Evolutionary conservation across 2,113 vertebrate species (phyloP), one percentile per base, ranked within the genome.

Genomic region (Halcyon malimbica): DNA sequence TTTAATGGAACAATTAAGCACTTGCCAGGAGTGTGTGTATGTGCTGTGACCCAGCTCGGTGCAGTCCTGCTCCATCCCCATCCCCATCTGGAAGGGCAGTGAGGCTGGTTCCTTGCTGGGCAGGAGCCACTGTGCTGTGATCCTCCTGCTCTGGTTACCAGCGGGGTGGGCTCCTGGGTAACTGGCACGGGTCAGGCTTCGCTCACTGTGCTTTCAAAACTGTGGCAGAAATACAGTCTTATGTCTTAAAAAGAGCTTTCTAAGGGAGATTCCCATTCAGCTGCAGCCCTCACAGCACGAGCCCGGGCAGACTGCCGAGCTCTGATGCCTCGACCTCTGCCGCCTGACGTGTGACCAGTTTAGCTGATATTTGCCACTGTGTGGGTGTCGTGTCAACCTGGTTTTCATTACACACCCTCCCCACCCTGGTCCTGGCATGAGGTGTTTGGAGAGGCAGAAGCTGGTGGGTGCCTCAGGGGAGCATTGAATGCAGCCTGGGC

Each of bases 401-500:
- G 6, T 39, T 15, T 35, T 29, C 6, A 5, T 18, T 26, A 25
- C 24, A 23, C 4, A 28, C 13, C 77, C 39, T 39, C 48, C 23
- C 11, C 28, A 50, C 50, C 48, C 73, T n/a, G 5, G 8, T 46
- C 16, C 59, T 80, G 42, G 9, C 4, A 1, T 24, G 18, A 68
- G 35, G 59, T 1, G 5, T 39, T 29, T 2, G 39, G 46, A n/a
- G 54, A 69, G 78, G 54, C 64, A 77, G 65, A 26, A 63, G 54
- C 57, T 48, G 75, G 65, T 82, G 1, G 0, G 74, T 24, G n/a
- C 12, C 10, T 13, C 13, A 8, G 70, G 80, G 37, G 39, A 83
- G 68, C 39, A 1, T 0, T 14, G 71, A 28, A 18, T 2, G 2
- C 18, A 21, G 2, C 28, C 46, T 2, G 1, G 46, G 31, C 46